Evolutionary conservation across 2,888 invertebrate species (phyloP).

Genomic region (Ferrisia virgata): DNA sequence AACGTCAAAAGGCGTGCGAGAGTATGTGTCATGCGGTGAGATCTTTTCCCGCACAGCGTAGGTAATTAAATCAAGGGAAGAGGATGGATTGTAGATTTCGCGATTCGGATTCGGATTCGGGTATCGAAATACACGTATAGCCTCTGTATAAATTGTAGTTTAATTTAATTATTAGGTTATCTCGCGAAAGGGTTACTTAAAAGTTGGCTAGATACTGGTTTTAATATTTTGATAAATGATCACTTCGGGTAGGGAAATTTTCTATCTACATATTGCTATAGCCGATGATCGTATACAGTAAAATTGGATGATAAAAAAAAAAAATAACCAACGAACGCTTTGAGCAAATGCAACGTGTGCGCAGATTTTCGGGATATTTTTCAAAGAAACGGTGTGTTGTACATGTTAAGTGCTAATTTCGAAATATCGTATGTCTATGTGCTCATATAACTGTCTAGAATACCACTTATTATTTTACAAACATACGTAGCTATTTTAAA

Average conservation of each 20-base stretch:
- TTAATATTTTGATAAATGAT: not conserved
- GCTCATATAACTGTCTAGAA: too few species aligned
- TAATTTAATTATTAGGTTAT: not conserved
- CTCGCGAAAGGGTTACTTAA: not conserved
- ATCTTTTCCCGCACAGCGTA: not conserved
- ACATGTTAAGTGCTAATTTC: too few species aligned
- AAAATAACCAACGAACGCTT: not conserved
- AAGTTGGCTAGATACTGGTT: not conserved
- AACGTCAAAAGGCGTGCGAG: not conserved
- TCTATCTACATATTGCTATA: too few species aligned
- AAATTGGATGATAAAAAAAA: not conserved
- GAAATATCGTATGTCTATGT: too few species aligned
- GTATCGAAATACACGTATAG: not conserved
- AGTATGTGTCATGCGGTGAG: not conserved
- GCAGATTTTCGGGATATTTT: too few species aligned
- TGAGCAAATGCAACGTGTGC: too few species aligned
- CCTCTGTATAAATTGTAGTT: not conserved
- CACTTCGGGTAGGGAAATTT: not conserved
- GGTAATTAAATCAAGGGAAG: conserved; percentile 11
- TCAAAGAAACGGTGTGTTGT: too few species aligned
- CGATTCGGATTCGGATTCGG: not conserved
- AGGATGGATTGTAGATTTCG: not conserved
- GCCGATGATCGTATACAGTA: too few species aligned
- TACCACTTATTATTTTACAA: not conserved
- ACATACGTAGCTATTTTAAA: not conserved